Evolutionary conservation across 2,797 vertebrate species (phyloP), one percentile per base, ranked within the genome.

Genomic region (Lepus townsendii): DNA sequence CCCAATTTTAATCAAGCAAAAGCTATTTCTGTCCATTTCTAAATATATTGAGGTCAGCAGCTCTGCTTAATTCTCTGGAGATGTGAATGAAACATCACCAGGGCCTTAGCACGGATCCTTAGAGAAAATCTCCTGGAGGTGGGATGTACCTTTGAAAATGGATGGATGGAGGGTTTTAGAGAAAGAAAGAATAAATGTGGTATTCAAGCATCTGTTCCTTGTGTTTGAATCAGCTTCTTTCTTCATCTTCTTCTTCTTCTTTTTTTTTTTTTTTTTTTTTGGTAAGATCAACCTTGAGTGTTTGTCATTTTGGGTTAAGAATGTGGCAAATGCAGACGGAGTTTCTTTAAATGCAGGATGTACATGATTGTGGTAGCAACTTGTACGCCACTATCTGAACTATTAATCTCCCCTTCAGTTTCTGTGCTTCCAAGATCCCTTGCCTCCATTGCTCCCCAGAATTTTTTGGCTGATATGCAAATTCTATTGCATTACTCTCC

Each of bases 1-100:
- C n/a, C 85, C 75, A 27, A 72, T 60, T 10, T 10, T 78, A 91
- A 91, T 87, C 80, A 83, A 92, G 66, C 38, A 57, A 90, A 93
- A 50, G 6, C 22, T 80, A 47, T 69, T 93, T 84, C 50, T 90
- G 47, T 42, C 16, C 27, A 20, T 88, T 93, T 92, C 60, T 77
- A 52, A 68, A 42, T 68, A 47, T 60, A 30, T 27, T 75, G 90
- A 60, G 30, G 63, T 35, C 16, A 83, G 38, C 17, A 73, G 2
- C 19, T 83, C 65, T 66, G 54, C 13, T 90, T n/a, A 42, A 10
- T 83, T 77, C 69, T 86, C 65, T 22, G 13, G 65, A 16, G 60
- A 50, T 68, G 8, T 76, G 52, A 89, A 78, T 27, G 73, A 90
- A 72, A 22, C 2, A 24, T 1, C 89, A 20, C 16, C 4, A 20